Evolutionary conservation across 2,797 vertebrate species (phyloP).

Genomic region (Percopsis omiscomaycus): DNA sequence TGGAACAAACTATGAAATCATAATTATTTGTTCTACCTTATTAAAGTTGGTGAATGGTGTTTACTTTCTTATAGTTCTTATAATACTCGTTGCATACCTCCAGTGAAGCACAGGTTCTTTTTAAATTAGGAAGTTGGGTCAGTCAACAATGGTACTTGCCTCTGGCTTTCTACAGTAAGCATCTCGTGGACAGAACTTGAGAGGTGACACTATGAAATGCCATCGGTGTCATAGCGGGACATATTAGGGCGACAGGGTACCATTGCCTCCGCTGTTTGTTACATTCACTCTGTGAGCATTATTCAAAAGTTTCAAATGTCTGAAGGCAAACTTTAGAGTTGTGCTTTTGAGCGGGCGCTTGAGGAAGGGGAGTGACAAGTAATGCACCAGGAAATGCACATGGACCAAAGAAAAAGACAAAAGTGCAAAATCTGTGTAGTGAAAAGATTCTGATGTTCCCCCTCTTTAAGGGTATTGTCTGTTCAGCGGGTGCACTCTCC

Average conservation of each 20-base stretch:
- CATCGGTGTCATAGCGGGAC: constrained; percentile 15
- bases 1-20: constrained; percentile 27
- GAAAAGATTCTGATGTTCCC: constrained; percentile 57
- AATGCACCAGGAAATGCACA: constrained; percentile 56
- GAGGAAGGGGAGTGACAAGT: constrained; percentile 47
- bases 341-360: constrained; percentile 53
- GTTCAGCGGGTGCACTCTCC: constrained; percentile 54
- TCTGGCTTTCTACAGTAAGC: constrained; percentile 42
- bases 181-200: constrained; percentile 60
- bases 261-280: constrained; percentile 29
- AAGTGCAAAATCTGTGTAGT: constrained; percentile 76
- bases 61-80: constrained; percentile 47
- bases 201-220: constrained; percentile 43
- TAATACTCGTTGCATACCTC: constrained; percentile 62
- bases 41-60: constrained; percentile 32
- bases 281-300: constrained; percentile 54
- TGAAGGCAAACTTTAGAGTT: constrained; percentile 58
- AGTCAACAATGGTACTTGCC: constrained; percentile 11
- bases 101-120: constrained; percentile 41
- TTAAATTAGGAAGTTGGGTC: constrained; percentile 16
- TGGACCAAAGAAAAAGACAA: constrained; percentile 63
- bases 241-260: constrained; percentile 3
- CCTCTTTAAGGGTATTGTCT: constrained; percentile 38
- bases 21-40: constrained; percentile 10
- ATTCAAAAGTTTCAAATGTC: constrained; percentile 50